These are phyloP conservation scores for Smittia sp. DNA, from an alignment of 2,888 invertebrate species.

Conservation along the genomic window DNA sequence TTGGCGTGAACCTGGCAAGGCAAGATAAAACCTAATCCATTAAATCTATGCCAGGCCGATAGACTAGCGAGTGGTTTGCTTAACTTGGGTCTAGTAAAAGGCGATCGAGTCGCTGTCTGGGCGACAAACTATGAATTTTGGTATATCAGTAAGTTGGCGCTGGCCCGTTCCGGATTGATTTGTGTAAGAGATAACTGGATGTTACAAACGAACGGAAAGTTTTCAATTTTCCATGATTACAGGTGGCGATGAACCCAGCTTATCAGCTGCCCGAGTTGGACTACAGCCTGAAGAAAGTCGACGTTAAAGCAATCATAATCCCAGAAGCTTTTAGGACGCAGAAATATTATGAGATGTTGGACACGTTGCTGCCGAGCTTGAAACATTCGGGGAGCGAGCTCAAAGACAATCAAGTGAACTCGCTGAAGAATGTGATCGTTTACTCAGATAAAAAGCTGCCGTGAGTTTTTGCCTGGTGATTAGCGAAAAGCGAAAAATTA, in stretches of 20 bases:
- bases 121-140: slow-evolving; percentile 75
- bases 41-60: slow-evolving; percentile 61
- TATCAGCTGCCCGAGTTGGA: slow-evolving; percentile 68
- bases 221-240: slow-evolving; percentile 44
- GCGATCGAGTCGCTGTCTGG: slow-evolving; percentile 78
- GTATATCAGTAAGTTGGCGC: slow-evolving; percentile 69
- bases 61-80: slow-evolving; percentile 68
- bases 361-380: slow-evolving; percentile 61
- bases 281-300: slow-evolving; percentile 70
- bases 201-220: slow-evolving; percentile 20
- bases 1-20: neutral
- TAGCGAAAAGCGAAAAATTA: no score
- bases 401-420: slow-evolving; percentile 53
- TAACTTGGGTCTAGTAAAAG: slow-evolving; percentile 65
- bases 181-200: slow-evolving; percentile 53
- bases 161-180: slow-evolving; percentile 68
- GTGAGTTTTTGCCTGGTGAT: slow-evolving; percentile 46
- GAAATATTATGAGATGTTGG: slow-evolving; percentile 66
- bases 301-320: slow-evolving; percentile 64
- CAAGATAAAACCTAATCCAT: slow-evolving; percentile 18
- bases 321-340: slow-evolving; percentile 62
- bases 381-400: slow-evolving; percentile 53
- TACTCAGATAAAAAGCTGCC: slow-evolving; percentile 55
- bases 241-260: slow-evolving; percentile 75
- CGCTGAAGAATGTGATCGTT: slow-evolving; percentile 60